Conservation (phyloP, 1,140 invertebrate genomes). For the Drosophila sp. region DNA sequence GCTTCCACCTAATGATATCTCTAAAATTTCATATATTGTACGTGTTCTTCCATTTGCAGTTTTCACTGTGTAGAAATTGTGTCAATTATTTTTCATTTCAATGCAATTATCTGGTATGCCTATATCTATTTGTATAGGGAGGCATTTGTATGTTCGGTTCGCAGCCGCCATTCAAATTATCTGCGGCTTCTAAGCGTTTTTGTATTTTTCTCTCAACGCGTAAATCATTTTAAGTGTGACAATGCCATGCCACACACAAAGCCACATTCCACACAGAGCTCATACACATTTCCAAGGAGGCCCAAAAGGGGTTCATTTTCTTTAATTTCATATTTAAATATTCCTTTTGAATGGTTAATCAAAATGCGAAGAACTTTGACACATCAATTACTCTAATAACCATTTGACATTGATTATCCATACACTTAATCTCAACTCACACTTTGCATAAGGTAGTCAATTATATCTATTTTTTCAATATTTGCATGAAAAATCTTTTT, state of each 20-base stretch:
- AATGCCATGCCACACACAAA: conserved; percentile 23
- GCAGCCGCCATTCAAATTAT: conserved; percentile 54
- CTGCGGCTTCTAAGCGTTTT: conserved; percentile 44
- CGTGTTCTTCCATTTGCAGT: too few relatives aligned
- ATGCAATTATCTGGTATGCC: conserved; percentile 6
- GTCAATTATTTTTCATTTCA: conserved; percentile 52
- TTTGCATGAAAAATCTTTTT: too few relatives aligned
- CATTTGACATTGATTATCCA: too few relatives aligned
- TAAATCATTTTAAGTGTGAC: conserved; percentile 54
- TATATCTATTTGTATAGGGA: neutral
- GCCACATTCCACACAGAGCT: neutral
- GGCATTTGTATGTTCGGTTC: conserved; percentile 38
- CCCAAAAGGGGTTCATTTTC: neutral
- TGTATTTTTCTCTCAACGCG: conserved; percentile 23
- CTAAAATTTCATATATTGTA: too few relatives aligned
- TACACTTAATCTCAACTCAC: too few relatives aligned
- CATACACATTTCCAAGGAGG: neutral
- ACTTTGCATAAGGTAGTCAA: too few relatives aligned
- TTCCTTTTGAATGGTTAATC: too few relatives aligned
- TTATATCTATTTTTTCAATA: too few relatives aligned
- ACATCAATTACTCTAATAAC: too few relatives aligned
- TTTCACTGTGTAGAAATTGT: conserved; percentile 19
- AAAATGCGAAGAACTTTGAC: too few relatives aligned
- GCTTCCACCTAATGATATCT: neutral
- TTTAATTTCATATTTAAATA: neutral